Conservation (phyloP, 1,140 invertebrate genomes). For the Pygmarrhopalites habei region DNA sequence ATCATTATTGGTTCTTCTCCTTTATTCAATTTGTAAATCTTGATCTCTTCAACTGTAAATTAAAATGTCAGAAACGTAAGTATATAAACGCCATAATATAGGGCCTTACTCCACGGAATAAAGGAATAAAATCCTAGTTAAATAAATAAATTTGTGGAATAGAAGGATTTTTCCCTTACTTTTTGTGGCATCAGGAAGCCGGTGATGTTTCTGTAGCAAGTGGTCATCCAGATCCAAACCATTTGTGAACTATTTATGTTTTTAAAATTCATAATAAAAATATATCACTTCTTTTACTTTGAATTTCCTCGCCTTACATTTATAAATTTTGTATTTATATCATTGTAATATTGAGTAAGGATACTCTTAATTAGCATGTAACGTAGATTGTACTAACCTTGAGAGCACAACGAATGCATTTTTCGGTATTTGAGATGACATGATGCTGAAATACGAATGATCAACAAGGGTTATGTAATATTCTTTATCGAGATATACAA, state of each 20-base stretch:
- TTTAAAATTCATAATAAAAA: too few species aligned
- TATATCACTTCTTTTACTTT: too few species aligned
- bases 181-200: background rate
- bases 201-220: background rate
- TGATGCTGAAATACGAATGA: background rate
- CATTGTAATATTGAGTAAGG: too few species aligned
- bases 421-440: background rate
- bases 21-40: conserved; percentile 1
- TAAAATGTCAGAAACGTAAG: background rate
- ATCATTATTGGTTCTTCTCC: background rate
- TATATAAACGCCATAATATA: too few species aligned
- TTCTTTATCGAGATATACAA: background rate
- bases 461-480: background rate
- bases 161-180: too few species aligned
- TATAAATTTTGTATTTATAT: too few species aligned
- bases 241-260: too few species aligned
- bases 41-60: background rate
- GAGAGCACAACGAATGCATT: background rate
- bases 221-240: background rate
- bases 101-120: too few species aligned
- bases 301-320: too few species aligned
- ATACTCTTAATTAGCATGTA: too few species aligned
- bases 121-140: background rate
- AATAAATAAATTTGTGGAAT: background rate
- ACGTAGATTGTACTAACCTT: too few species aligned